phyloP scores from a whole-genome alignment of 1,140 invertebrate species.

The Zaprionus ornatus region DNA sequence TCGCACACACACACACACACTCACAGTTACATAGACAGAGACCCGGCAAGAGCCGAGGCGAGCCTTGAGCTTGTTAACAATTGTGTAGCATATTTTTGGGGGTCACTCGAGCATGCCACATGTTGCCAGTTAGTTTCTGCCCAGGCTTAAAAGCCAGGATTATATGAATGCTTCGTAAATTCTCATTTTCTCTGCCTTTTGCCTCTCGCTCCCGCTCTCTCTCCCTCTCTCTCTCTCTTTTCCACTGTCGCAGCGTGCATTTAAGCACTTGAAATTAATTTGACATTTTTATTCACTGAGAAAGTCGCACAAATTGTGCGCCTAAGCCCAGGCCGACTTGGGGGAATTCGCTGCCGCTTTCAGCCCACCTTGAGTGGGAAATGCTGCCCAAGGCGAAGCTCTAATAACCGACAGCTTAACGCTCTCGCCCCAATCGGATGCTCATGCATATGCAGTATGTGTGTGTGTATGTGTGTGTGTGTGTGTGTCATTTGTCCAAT shows the following conservation, averaged over 20 bases:
- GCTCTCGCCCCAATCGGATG: neutral
- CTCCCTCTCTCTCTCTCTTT: slow-evolving; percentile 1
- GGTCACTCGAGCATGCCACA: slow-evolving; percentile 61
- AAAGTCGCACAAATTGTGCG: slow-evolving; percentile 19
- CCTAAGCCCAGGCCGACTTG: slow-evolving; percentile 15
- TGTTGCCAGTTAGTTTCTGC: slow-evolving; percentile 38
- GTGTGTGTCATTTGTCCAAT: slow-evolving; percentile 55
- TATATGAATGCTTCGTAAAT: slow-evolving; percentile 37
- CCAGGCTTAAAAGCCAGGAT: slow-evolving; percentile 22
- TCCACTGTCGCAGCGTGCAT: slow-evolving; percentile 4
- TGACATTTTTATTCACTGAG: slow-evolving; percentile 61
- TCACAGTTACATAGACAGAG: slow-evolving; percentile 6
- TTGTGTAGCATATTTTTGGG: slow-evolving; percentile 69
- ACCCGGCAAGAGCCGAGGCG: neutral
- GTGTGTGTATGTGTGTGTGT: neutral
- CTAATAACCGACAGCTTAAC: slow-evolving; percentile 53
- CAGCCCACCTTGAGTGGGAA: neutral
- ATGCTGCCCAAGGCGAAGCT: slow-evolving; percentile 6
- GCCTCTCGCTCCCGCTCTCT: neutral
- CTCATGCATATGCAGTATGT: slow-evolving; percentile 1
- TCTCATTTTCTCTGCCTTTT: slow-evolving; percentile 27
- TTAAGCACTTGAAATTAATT: slow-evolving; percentile 56
- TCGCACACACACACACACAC: slow-evolving; percentile 3
- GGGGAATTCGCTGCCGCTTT: neutral
- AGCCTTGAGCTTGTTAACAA: slow-evolving; percentile 45